Evolutionary conservation across 2,113 vertebrate species (phyloP), one percentile per base, ranked within the genome.

Genomic region (Heterocephalus glaber): DNA sequence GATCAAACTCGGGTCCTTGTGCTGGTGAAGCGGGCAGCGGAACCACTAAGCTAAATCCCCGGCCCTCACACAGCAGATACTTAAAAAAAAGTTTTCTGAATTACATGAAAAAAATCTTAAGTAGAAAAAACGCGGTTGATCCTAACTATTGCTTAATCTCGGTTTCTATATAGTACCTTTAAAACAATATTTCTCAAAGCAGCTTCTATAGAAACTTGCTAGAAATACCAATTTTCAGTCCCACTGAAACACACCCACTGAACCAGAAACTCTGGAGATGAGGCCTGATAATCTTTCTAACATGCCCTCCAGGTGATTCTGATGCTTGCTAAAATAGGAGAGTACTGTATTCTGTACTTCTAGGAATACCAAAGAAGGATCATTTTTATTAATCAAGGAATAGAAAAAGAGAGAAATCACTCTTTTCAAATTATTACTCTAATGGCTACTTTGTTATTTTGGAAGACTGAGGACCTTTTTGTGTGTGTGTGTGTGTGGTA

Each of bases 381-480:
- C 24, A 63, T 38, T 63, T 89, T 72, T 80, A 60, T 74, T 80
- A 81, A 85, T 30, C 38, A 86, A 47, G 33, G 33, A 88, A 7
- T 80, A 22, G 61, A 47, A 72, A 58, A 84, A 66, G n/a, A 89
- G 61, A 20, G 13, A 19, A 66, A 41, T 86, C 13, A 19, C 24
- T 83, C 63, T 66, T 85, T 68, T n/a, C 35, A 77, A 87, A 96
- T 19, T n/a, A 77, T 54, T 89, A 88, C 52, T 70, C 24, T 47
- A 63, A 65, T 41, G 13, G 54, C 52, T 89, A 10, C 19, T 83
- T 85, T 77, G 60, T 24, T 49, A 26, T 56, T 58, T 22, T 86
- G n/a, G 30, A 20, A 88, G 33, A 49, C 7, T n/a, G 38, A 85
- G 16, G 47, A 77, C 30, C 10, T 83, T 47, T n/a, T n/a, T n/a